Evolutionary conservation across 2,113 vertebrate species (phyloP).

Genomic region (Rhizomys pruinosus): DNA sequence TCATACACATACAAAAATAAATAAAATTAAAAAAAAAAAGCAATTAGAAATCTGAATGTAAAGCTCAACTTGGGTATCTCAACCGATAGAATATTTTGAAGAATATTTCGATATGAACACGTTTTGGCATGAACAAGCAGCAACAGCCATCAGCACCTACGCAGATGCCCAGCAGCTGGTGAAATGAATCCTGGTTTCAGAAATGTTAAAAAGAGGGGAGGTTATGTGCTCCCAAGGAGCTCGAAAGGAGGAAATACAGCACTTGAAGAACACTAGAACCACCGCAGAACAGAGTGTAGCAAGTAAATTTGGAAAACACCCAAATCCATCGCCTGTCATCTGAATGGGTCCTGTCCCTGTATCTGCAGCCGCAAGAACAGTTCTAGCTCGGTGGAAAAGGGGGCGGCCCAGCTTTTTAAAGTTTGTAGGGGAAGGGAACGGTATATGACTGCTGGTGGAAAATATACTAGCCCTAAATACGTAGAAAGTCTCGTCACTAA

Average conservation of each 20-base stretch:
- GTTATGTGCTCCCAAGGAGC: neutral
- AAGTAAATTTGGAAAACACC: neutral
- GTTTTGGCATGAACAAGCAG: slow-evolving; percentile 7
- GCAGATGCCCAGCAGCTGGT: neutral
- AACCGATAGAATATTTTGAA: slow-evolving; percentile 1
- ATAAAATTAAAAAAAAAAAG: no score
- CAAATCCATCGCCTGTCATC: neutral
- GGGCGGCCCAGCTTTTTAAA: neutral
- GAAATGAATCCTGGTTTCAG: slow-evolving; percentile 18
- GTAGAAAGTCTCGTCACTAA: neutral
- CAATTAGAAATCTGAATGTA: slow-evolving; percentile 35
- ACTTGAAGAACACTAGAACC: neutral
- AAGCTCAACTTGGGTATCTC: slow-evolving; percentile 20
- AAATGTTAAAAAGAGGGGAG: slow-evolving; percentile 6
- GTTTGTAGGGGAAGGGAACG: neutral
- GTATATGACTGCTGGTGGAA: neutral
- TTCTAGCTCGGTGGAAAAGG: neutral
- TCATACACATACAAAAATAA: no score
- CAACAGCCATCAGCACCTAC: neutral
- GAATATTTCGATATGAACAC: neutral
- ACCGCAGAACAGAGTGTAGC: neutral
- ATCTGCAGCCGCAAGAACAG: neutral
- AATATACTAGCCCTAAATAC: neutral
- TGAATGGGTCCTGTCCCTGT: neutral
- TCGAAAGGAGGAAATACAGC: neutral